Conservation (phyloP, 2,797 vertebrate species). For the Allobates femoralis region DNA sequence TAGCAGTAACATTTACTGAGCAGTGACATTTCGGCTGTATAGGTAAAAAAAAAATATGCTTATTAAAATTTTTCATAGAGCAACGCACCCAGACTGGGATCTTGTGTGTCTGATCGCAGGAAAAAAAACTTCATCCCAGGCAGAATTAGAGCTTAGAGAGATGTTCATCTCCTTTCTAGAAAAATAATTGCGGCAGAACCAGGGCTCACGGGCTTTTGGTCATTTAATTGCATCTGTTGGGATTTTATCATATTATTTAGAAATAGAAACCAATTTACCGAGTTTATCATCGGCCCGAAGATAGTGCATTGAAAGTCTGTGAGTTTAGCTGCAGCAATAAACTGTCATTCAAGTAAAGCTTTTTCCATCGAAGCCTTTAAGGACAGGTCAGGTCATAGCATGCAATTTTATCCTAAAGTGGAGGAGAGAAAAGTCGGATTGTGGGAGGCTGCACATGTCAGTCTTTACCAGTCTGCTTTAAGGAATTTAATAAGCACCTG, state of each 20-base stretch:
- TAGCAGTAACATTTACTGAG: neutral
- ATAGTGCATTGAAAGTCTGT: neutral
- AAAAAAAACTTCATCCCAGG: neutral
- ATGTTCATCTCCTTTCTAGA: constrained; percentile 12
- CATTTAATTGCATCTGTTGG: constrained; percentile 44
- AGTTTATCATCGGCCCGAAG: neutral
- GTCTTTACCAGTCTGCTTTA: neutral
- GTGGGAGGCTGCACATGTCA: neutral
- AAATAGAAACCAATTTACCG: constrained; percentile 44
- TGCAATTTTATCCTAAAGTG: neutral
- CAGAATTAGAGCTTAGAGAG: neutral
- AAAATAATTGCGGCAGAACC: constrained; percentile 14
- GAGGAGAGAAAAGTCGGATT: neutral
- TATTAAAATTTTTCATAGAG: constrained; percentile 1
- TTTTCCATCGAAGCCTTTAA: neutral
- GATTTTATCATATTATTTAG: constrained; percentile 35
- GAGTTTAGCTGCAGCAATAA: neutral
- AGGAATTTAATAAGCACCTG: neutral
- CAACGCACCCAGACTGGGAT: neutral
- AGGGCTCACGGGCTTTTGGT: neutral
- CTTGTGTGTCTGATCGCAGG: neutral
- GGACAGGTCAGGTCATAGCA: neutral
- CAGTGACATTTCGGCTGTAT: neutral
- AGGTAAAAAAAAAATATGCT: neutral
- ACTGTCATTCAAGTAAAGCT: neutral